Base-by-base conservation (phyloP, 2,888 invertebrate genomes). In the Bugulina stolonifera region DNA sequence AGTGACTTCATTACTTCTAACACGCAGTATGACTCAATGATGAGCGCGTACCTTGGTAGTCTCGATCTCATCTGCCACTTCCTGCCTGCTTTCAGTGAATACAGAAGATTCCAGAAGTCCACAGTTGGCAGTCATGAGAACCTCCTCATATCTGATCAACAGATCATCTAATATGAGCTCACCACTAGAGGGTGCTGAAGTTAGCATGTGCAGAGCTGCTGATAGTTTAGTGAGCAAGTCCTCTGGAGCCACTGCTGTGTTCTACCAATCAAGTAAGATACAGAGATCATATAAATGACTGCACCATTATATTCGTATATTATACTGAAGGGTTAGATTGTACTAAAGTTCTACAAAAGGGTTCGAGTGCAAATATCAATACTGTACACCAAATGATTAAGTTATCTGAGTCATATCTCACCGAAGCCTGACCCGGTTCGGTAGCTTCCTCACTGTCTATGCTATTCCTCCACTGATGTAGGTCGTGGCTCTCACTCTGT, bases 151-250 rank as follows among this genome's bases (percentile, higher is more conserved):
- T 27, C 64, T 27, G 18, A 64, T 22, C 5, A 64, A 32, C 5
- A 64, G 64, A 32, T 64, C 64, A 32, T 64, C 64, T 27, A 64
- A 32, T 3, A 64, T 27, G 14, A 25, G 25, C 2, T 64, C 64
- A 32, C 32, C 32, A 29, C 18, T n/a, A 25, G 64, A 25, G 25
- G 64, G 64, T 3, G 64, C 64, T 25, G 64, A 14, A 27, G 64
- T 64, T 5, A 64, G 64, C 29, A 32, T 32, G 5, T 64, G 64
- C n/a, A 64, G 34, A 27, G 64, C 64, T 10, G 64, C 34, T 10
- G 64, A 64, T 10, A 64, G 64, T 5, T 64, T 27, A 32, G 32
- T 29, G 32, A 64, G 64, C 32, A 64, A n/a, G n/a, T 64, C 64
- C 2, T 64, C 64, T 64, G 64, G 64, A 14, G 32, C n/a, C n/a